Evolutionary conservation across 2,888 invertebrate species (phyloP), one percentile per base, ranked within the genome.

Genomic region (Eupithecia insigniata): DNA sequence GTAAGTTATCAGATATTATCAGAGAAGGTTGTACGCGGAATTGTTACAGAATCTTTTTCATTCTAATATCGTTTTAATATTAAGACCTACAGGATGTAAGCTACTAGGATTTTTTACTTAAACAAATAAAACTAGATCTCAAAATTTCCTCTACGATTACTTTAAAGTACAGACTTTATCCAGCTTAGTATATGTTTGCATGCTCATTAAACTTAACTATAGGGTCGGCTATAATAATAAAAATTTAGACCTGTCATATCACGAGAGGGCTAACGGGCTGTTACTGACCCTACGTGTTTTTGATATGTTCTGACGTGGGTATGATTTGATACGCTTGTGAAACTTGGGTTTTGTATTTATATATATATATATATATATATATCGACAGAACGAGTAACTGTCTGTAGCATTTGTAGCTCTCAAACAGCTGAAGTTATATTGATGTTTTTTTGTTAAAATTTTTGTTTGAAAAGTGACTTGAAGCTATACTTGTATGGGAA

Each of bases 161-260:
- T 18, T 26, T 12, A 58, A 66, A 70, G 55, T 58, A 66, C 26
- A 34, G n/a, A 28, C 66, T 75, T 73, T 32, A 32, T 34, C 34
- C 34, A 62, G 61, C 18, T 62, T 64, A 73, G 71, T 67, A 72
- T 70, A 72, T 74, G 74, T 78, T 78, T 75, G 69, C 71, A 69
- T 66, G 71, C 71, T 69, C 76, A 76, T 78, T 78, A 74, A 78
- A 71, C 74, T 69, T 74, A 69, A 74, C 69, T 36, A 64, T 32
- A 12, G 74, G 77, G 66, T 28, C 16, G 65, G 71, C 74, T 69
- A 73, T 78, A 69, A 72, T 70, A 76, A 74, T 78, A 66, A 72
- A 70, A 74, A 67, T 61, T 66, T 70, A 70, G 58, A 51, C 16
- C 64, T 1, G 51, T 62, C 55, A 26, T 55, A 60, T 30, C 30